Base-by-base conservation (phyloP, 1,140 invertebrate genomes). In the Drosophila auraria region DNA sequence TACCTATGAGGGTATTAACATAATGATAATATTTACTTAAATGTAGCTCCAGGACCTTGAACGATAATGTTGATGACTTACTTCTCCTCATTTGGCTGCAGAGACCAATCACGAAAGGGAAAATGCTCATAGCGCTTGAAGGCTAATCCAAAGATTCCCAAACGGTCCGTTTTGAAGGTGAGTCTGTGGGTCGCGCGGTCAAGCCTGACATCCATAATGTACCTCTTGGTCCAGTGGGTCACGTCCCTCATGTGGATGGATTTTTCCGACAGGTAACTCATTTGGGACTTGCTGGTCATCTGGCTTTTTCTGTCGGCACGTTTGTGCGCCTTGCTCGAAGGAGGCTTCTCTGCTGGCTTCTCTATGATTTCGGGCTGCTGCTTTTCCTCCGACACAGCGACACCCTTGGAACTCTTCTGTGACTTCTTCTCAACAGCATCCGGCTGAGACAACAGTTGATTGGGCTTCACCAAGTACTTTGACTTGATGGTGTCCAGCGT, bases 121-220 rank as follows among this genome's bases (percentile, higher is more conserved):
- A 92, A 92, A 38, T 92, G 91, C 1, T 92, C 91, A 60, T 92
- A 92, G 3, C 91, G 84, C 54, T 91, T 86, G 25, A 75, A 92
- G 7, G 91, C 91, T 20, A 92, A 70, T 7, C 91, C 91, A 51
- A 92, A 80, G 14, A 61, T 38, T 1, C 91, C 91, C 44, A 92
- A 56, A 0, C 91, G 87, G 78, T 92, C 80, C 0, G 91, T 92
- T 49, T 74, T 73, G 11, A 92, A 62, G 8, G 64, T 69, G 1
- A 92, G 50, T 4, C 47, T 91, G 0, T 33, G 9, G 2, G 70
- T 63, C 0, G 47, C 8, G n/a, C 23, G 42, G 50, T 92, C 58
- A n/a, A 84, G 74, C 1, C 38, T 15, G 1, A 36, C 9, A 0
- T 44, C 23, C 0, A 54, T 0, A 0, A 92, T 90, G 45, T 90